phyloP scores from a whole-genome alignment of 64 coral and sea anemone genomes.

The Dendronephthya gigantea region DNA sequence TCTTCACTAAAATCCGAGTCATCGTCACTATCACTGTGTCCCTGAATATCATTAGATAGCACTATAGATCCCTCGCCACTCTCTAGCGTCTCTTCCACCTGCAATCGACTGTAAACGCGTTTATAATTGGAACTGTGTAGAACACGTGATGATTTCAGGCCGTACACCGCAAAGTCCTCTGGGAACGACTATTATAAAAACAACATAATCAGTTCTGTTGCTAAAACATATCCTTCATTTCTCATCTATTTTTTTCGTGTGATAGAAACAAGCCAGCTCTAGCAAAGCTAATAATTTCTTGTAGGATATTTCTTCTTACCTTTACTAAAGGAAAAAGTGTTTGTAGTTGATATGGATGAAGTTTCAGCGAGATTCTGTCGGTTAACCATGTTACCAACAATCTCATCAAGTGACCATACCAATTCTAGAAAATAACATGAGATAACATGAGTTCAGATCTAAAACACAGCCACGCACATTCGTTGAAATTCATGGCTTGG shows the following conservation, averaged over 20 bases:
- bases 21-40: not conserved
- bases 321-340: slow-evolving; percentile 47
- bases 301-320: slow-evolving; percentile 22
- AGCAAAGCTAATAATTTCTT: too few species aligned
- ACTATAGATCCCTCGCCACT: slow-evolving; percentile 3
- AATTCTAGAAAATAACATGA: slow-evolving; percentile 21
- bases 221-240: too few species aligned
- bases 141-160: not conserved
- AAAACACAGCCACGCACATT: not conserved
- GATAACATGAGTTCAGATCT: not conserved
- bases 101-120: not conserved
- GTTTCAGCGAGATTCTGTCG: slow-evolving; percentile 42
- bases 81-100: not conserved
- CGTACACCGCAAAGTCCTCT: not conserved
- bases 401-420: slow-evolving; percentile 45
- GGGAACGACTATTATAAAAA: not conserved
- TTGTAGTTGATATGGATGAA: slow-evolving; percentile 55
- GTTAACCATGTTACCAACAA: slow-evolving; percentile 51
- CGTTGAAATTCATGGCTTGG: too few species aligned
- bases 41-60: not conserved
- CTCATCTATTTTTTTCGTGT: too few species aligned
- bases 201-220: too few species aligned
- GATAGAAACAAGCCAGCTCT: too few species aligned
- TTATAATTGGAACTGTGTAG: not conserved
- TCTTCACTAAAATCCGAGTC: not conserved